Base-by-base conservation (phyloP, 2,113 vertebrate genomes). In the Grus americana region DNA sequence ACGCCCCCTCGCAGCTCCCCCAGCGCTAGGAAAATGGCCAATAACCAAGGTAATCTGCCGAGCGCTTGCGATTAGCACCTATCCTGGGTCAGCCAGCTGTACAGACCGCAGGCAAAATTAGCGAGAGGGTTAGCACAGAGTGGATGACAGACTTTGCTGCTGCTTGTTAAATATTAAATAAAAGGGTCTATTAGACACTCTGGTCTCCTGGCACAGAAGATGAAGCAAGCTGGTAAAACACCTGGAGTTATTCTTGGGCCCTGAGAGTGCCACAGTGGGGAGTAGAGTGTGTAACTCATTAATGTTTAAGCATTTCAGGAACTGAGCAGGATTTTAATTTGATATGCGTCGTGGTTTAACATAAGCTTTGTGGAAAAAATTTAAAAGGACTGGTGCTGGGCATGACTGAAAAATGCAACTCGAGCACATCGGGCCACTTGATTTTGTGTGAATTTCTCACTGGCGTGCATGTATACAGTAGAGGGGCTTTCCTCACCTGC, bases 1-100 rank as follows among this genome's bases (percentile, higher is more conserved):
- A 97, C 97, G 75, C 97, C 96, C 83, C 97, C 97, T 91, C 96
- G 96, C 95, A 97, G 97, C 96, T 97, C 97, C 95, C 97, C 97
- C 95, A 95, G 38, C 86, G 4, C 95, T 94, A 97, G 97, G 95
- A 97, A 97, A 96, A 96, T 97, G 97, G 97, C 97, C 97, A 94
- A 90, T 97, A 96, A 95, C 88, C 97, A 97, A 97, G 97, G 97
- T 97, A 97, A 97, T 82, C 54, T 15, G 40, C 85, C 50, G 21
- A 36, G 74, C 13, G 50, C 63, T 50, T 52, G 71, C 40, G 15
- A 7, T 21, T 86, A 61, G 65, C 91, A 4, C 92, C 76, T 63
- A 67, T 63, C 66, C 91, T 3, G 3, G 44, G 72, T 49, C 93
- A 36, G 84, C 42, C 2, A 40, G 38, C 81, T 23, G 21, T 21